Base-by-base conservation (phyloP, 2,113 vertebrate genomes). In the Corythornis cristatus region DNA sequence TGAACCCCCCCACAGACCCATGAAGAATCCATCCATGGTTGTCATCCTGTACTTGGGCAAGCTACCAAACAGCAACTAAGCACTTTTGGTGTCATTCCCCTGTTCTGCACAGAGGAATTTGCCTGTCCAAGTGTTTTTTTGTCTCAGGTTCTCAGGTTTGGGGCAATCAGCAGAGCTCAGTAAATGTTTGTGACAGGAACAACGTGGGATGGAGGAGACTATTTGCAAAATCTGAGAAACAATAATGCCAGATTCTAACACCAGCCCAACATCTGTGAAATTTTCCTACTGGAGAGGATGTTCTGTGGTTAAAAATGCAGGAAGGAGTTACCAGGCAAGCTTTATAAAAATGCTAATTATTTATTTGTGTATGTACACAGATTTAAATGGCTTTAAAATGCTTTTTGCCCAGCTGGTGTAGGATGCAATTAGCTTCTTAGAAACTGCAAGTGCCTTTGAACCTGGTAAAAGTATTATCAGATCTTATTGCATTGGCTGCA, bases 331-430 rank as follows among this genome's bases (percentile, higher is more conserved):
- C 33, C 56, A 94, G 75, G 89, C 90, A 89, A 88, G 67, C 94
- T 96, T 83, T 93, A 80, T 85, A 93, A 95, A 95, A 96, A 91
- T 83, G 93, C 93, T 96, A 92, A 93, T 96, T 96, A 96, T 96
- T 96, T 94, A 96, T 95, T 86, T 95, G 91, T 89, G 80, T 92
- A 89, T 92, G 88, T 88, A 93, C 85, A 76, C 89, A 95, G 91
- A 93, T 81, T 96, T 77, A 85, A 95, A 95, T 88, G 72, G 79
- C 78, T 95, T 93, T 29, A 51, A 93, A 95, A 92, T 94, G 95
- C 81, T 87, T 92, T 96, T 83, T 96, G 79, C 88, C 90, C 95
- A 96, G 95, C 93, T 94, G 93, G 84, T 61, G 72, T 37, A 89
- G 93, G 76, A 88, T 81, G 89, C 88, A 95, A 95, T 95, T 96